Evolutionary conservation across 1,140 invertebrate genomes (phyloP).

Genomic region (Theocolax elegans): DNA sequence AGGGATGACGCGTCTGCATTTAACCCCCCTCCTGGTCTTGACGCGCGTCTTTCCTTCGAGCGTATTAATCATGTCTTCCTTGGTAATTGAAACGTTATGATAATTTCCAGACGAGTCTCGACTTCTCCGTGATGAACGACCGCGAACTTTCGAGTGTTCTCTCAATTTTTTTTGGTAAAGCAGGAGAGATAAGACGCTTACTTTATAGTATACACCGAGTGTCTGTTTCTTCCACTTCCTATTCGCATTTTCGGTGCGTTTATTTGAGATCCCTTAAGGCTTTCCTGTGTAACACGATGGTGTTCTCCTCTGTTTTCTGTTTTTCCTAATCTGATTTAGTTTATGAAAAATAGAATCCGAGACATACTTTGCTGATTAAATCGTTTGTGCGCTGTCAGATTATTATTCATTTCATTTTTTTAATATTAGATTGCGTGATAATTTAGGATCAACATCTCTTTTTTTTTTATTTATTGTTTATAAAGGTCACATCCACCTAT

Average conservation of each 20-base stretch:
- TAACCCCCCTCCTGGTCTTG: neutral
- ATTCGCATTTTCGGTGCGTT: neutral
- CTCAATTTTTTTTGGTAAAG: neutral
- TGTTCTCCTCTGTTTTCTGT: neutral
- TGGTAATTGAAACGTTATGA: conserved; percentile 28
- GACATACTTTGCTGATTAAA: too few relatives aligned
- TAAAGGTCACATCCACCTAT: too few relatives aligned
- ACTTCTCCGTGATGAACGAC: conserved; percentile 2
- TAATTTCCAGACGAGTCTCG: conserved; percentile 11
- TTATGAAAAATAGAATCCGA: too few relatives aligned
- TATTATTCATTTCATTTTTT: too few relatives aligned
- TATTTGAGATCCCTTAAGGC: neutral
- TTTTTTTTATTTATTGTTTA: too few relatives aligned
- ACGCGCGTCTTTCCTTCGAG: neutral
- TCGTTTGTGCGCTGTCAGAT: too few relatives aligned
- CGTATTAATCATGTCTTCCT: conserved; percentile 16
- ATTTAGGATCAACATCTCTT: too few relatives aligned
- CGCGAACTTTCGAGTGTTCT: neutral
- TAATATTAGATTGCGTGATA: too few relatives aligned
- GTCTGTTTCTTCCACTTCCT: neutral
- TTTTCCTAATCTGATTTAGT: neutral
- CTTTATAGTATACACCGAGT: neutral
- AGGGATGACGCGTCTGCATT: neutral
- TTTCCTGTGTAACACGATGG: too few relatives aligned
- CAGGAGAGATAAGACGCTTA: neutral